Evolutionary conservation across 2,113 vertebrate genomes (phyloP).

Genomic region (Tragulus kanchil): DNA sequence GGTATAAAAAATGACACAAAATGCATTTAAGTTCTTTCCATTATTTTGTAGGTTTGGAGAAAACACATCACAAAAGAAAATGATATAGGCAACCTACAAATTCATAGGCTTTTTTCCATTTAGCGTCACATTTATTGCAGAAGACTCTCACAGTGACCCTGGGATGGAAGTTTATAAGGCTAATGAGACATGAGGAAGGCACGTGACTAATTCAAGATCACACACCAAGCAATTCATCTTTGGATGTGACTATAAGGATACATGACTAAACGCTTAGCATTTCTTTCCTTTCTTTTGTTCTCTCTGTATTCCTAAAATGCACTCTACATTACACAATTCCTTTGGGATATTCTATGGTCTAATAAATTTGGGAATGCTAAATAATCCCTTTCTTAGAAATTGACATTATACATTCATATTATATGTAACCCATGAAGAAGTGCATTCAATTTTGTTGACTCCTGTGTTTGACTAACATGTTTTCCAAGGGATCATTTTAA

Average conservation of each 20-base stretch:
- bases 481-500: conserved; percentile 7
- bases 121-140: background rate
- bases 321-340: background rate
- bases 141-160: background rate
- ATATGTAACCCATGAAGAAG: conserved; percentile 6
- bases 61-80: background rate
- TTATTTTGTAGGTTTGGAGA: background rate
- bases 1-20: background rate
- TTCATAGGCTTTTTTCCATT: background rate
- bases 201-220: background rate
- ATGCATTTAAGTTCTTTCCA: background rate
- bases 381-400: background rate
- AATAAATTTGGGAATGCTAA: background rate
- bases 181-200: background rate
- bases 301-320: background rate
- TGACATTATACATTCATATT: background rate
- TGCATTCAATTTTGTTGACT: background rate
- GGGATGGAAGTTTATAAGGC: background rate
- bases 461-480: background rate
- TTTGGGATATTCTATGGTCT: background rate
- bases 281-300: background rate
- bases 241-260: background rate
- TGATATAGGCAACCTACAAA: background rate
- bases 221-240: background rate
- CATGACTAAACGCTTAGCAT: background rate